phyloP scores from a whole-genome alignment of 2,113 vertebrate genomes.

The Albula goreensis region DNA sequence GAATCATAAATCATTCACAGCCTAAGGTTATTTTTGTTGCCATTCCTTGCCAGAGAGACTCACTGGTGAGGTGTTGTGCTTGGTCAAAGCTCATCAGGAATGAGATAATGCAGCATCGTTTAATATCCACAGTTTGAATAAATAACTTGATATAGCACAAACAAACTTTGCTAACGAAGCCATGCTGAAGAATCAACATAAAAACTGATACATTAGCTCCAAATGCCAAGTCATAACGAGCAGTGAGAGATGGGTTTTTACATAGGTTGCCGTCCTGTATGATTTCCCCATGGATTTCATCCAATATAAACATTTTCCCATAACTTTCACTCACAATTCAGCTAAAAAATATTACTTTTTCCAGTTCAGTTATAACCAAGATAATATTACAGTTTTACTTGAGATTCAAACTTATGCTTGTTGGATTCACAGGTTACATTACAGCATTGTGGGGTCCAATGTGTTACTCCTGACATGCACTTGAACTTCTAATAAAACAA shows the following conservation, averaged over 20 bases:
- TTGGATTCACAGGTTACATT: no score
- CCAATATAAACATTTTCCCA: background rate
- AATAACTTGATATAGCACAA: background rate
- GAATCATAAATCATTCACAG: slow-evolving; percentile 22
- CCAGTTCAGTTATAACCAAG: background rate
- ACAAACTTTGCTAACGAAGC: background rate
- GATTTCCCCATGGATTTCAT: background rate
- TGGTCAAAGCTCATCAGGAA: no score
- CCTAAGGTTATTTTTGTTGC: slow-evolving; percentile 16
- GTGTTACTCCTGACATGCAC: no score
- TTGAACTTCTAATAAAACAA: no score
- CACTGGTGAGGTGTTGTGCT: slow-evolving; percentile 1
- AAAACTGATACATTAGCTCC: background rate
- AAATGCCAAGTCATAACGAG: background rate
- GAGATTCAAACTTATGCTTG: background rate
- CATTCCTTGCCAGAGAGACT: background rate
- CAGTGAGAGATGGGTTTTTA: background rate
- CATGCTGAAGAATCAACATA: background rate
- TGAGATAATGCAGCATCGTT: background rate
- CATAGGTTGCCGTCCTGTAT: background rate
- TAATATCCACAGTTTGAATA: background rate
- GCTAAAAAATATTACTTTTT: background rate
- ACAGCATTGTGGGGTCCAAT: no score
- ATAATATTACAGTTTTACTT: background rate
- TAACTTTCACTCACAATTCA: background rate